Percentiles rank a stretch among this genome's conserved stretches.
Conservation (phyloP, 2,113 vertebrate species). For the Callipepla squamata region DNA sequence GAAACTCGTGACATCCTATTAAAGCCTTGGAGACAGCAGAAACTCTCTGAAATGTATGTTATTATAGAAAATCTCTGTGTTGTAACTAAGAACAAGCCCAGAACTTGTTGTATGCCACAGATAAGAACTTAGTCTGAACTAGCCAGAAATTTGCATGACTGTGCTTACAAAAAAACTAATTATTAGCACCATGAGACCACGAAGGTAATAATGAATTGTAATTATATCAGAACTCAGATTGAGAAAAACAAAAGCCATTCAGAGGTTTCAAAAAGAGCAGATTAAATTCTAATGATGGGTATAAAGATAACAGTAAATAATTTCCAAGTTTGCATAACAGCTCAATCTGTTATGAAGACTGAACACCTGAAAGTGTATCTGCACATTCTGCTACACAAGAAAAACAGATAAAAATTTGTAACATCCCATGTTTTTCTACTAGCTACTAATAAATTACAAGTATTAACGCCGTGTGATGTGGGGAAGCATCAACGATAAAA, state of each 20-base stretch:
- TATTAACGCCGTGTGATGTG: background rate
- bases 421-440: accelerated
- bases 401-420: background rate
- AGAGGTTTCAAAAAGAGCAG: background rate
- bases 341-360: background rate
- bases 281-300: background rate
- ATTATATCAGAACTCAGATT: background rate
- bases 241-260: background rate
- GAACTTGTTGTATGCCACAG: background rate
- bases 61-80: background rate
- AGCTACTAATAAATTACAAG: background rate
- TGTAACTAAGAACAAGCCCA: background rate
- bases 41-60: background rate
- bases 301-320: background rate
- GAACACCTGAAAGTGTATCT: background rate
- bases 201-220: background rate
- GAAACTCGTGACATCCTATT: background rate
- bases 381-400: background rate
- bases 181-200: background rate
- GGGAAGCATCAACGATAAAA: background rate
- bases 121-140: background rate
- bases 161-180: accelerated
- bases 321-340: background rate
- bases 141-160: background rate
- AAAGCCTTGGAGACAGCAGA: background rate